Conservation (phyloP, 2,888 invertebrate genomes). For the Quadroppia sp. region DNA sequence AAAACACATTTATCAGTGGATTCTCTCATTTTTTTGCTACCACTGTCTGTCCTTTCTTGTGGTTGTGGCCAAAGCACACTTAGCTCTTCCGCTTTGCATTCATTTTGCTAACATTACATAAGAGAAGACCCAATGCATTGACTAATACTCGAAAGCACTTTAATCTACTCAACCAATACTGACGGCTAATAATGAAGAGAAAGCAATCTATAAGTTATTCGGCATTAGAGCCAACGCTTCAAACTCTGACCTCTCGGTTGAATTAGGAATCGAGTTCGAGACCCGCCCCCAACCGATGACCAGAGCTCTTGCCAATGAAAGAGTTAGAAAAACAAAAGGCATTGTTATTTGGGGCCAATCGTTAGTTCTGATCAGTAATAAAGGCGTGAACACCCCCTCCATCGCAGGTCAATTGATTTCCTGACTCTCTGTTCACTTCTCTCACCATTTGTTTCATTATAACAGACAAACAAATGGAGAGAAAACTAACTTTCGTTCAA, state of each 20-base stretch:
- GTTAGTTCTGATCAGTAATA: background rate
- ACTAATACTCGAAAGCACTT: constrained; percentile 33
- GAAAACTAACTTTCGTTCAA: background rate
- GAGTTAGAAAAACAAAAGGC: constrained; percentile 36
- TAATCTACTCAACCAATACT: constrained; percentile 31
- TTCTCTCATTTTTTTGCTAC: constrained; percentile 11
- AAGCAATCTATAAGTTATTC: constrained; percentile 21
- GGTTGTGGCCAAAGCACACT: constrained; percentile 26
- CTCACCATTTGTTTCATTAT: constrained; percentile 24
- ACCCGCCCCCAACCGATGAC: constrained; percentile 30
- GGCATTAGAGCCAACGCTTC: constrained; percentile 2
- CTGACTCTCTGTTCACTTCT: constrained; percentile 7
- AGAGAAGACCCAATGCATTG: background rate
- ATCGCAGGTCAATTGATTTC: constrained; percentile 31
- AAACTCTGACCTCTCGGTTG: constrained; percentile 19
- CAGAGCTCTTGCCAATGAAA: constrained; percentile 20
- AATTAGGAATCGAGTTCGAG: constrained; percentile 33
- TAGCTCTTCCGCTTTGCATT: constrained; percentile 28
- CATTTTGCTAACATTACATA: constrained; percentile 29
- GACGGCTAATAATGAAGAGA: constrained; percentile 25
- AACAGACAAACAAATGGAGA: constrained; percentile 22
- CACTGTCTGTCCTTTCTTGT: background rate
- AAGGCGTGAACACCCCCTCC: constrained; percentile 29
- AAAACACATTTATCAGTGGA: constrained; percentile 35
- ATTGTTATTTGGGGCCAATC: constrained; percentile 35